phyloP scores from a whole-genome alignment of 2,113 vertebrate species.

The Myrmophylax atrothorax region DNA sequence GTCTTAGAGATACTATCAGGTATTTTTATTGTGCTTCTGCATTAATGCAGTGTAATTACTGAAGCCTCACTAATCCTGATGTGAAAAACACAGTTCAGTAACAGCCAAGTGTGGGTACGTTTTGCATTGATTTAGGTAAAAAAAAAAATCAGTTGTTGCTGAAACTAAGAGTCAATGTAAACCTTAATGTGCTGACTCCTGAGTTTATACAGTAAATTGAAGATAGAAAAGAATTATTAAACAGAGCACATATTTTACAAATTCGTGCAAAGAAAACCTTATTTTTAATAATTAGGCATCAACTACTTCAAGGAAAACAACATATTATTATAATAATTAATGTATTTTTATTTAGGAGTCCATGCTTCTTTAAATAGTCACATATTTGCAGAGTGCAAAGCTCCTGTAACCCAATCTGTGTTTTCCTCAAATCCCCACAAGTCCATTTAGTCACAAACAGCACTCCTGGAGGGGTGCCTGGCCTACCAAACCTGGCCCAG shows the following conservation, averaged over 20 bases:
- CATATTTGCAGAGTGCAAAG: slow-evolving; percentile 51
- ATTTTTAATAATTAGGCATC: neutral
- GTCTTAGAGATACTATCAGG: neutral
- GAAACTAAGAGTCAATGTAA: neutral
- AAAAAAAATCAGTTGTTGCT: neutral
- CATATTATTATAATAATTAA: neutral
- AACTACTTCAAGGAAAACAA: neutral
- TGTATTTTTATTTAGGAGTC: slow-evolving; percentile 26
- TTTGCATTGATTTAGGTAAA: neutral
- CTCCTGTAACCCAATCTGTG: slow-evolving; percentile 71
- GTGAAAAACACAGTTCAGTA: neutral
- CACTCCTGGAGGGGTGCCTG: slow-evolving; percentile 84
- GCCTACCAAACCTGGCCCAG: slow-evolving; percentile 89
- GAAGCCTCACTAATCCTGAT: neutral
- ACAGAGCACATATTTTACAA: neutral
- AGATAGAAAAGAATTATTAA: neutral
- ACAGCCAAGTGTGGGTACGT: neutral
- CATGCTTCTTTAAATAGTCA: slow-evolving; percentile 68
- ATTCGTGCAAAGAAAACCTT: neutral
- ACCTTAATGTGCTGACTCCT: neutral
- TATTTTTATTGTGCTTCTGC: neutral
- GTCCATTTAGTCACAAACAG: slow-evolving; percentile 82
- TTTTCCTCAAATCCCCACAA: slow-evolving; percentile 82
- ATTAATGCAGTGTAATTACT: neutral
- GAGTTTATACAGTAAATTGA: neutral